Evolutionary conservation across 2,797 vertebrate genomes (phyloP), one percentile per base, ranked within the genome.

Genomic region (Poeciliopsis infans): DNA sequence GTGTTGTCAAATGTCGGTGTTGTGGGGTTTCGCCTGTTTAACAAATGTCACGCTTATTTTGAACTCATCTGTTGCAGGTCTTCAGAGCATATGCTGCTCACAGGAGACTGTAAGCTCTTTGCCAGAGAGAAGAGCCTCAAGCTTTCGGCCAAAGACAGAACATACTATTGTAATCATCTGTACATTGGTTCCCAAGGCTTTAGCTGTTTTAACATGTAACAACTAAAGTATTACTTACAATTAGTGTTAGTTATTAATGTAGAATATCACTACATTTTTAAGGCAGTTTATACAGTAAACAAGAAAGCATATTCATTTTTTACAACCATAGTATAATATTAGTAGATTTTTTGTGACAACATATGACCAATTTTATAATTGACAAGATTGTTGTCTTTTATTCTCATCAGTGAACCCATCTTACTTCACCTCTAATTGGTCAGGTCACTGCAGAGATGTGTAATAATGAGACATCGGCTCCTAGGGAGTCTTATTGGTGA

Each of bases 11-110:
- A 93, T 28, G 90, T 93, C 91, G 87, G 85, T 81, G 79, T 79
- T 83, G 85, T 18, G 82, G 85, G 85, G 91, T 87, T 91, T 88
- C 53, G 93, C 91, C 92, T 94, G 92, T 94, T 94, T 93, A 94
- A 94, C 92, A 91, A 89, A 74, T 76, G 93, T 93, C 94, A 95
- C 89, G 92, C 92, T 93, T 69, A 89, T 93, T 94, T 92, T 92
- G 78, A 31, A 86, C 90, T 93, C 90, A 91, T 93, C 92, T 94
- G 91, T 87, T 57, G 69, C 89, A 75, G 85, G 87, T 90, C 82
- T 82, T 82, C 59, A 1, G 88, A 87, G 91, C 90, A 85, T 89
- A 87, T 89, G 91, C 75, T 90, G 82, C 89, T 74, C 16, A 41
- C 83, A 61, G 84, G 88, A 84, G 84, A 91, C 87, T 79, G 80